phyloP scores from a whole-genome alignment of 2,113 vertebrate genomes.

The Fregetta grallaria region DNA sequence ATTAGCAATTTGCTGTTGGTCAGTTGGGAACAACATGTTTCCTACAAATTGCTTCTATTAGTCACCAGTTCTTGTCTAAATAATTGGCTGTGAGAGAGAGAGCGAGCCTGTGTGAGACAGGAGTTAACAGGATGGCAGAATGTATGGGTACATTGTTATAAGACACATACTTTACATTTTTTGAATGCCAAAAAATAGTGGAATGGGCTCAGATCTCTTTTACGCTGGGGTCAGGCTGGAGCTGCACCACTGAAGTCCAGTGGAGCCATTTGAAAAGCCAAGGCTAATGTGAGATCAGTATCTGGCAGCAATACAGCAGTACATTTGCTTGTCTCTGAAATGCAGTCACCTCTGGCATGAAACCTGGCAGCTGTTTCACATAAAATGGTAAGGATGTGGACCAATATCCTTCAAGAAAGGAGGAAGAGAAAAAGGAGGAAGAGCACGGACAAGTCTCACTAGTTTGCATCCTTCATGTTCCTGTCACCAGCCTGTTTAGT shows the following conservation, averaged over 20 bases:
- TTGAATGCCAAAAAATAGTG: background rate
- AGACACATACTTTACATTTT: background rate
- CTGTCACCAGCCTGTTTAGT: background rate
- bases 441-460: background rate
- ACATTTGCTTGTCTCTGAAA: conserved; percentile 30
- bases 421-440: background rate
- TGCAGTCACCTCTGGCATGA: conserved; percentile 29
- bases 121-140: background rate
- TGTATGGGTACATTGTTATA: background rate
- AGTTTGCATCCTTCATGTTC: background rate
- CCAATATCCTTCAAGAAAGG: background rate
- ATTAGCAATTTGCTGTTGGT: conserved; percentile 49
- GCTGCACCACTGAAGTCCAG: background rate
- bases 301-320: conserved; percentile 22
- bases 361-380: conserved; percentile 34
- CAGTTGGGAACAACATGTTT: conserved; percentile 45
- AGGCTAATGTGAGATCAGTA: conserved; percentile 8
- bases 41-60: conserved; percentile 47
- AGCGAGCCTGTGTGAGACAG: background rate
- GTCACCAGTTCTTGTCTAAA: conserved; percentile 48
- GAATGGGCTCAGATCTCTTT: background rate
- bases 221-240: background rate
- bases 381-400: background rate
- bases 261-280: background rate
- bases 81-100: background rate